Conservation (phyloP, 2,888 invertebrate genomes). For the Liposcelis brunnea region DNA sequence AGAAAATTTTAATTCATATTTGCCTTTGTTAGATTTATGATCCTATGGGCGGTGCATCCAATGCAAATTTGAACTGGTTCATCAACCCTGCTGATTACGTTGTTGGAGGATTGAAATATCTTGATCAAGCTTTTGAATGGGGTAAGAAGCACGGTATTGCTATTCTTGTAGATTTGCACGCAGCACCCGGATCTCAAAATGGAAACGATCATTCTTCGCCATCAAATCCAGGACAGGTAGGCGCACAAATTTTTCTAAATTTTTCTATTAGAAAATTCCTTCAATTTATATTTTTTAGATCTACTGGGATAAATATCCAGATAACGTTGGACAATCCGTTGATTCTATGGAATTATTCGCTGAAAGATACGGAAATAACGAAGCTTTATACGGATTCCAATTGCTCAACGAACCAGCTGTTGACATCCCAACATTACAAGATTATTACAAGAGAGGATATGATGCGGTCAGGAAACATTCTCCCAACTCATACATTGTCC, state of each 20-base stretch:
- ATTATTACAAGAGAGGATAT: conserved; percentile 1
- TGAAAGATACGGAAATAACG: neutral
- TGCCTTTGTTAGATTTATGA: conserved; percentile 4
- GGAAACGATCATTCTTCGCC: conserved; percentile 6
- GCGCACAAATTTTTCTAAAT: no score
- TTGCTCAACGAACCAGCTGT: conserved; percentile 1
- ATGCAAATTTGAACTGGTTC: conserved; percentile 2
- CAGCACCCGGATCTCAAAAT: conserved; percentile 4
- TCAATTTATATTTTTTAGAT: conserved; percentile 1
- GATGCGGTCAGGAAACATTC: neutral
- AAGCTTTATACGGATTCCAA: neutral
- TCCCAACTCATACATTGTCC: neutral
- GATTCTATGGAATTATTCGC: conserved; percentile 1
- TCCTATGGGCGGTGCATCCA: neutral
- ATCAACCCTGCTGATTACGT: neutral
- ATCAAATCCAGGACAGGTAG: neutral
- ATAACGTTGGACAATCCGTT: conserved; percentile 1
- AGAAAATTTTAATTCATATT: no score
- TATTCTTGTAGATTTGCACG: conserved; percentile 1
- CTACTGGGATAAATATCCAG: conserved; percentile 2
- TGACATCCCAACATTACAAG: neutral
- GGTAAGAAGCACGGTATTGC: neutral
- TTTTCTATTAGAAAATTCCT: no score
- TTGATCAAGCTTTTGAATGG: neutral
- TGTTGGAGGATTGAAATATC: neutral